Conservation (phyloP, 2,113 vertebrate genomes). For the Actinemys pallida region DNA sequence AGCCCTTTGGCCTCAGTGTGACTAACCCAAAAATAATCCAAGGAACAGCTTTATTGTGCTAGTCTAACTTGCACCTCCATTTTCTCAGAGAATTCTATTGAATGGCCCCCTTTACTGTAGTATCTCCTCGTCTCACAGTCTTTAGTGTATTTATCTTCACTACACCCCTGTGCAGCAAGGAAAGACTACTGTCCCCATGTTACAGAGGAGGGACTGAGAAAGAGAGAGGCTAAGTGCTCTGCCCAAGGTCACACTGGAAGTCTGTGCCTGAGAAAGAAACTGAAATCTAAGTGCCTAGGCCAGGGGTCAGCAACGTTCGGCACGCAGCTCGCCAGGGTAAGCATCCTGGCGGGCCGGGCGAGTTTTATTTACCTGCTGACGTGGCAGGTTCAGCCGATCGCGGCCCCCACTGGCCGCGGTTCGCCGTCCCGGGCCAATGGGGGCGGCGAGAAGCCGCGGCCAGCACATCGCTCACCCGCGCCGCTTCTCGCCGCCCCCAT, state of each 20-base stretch:
- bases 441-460: too few species aligned
- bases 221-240: accelerated
- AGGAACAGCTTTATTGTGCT: background rate
- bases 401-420: too few species aligned
- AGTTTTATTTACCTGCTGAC: too few species aligned
- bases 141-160: background rate
- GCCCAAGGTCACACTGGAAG: background rate
- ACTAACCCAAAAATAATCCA: background rate
- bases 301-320: too few species aligned
- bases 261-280: background rate
- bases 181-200: background rate
- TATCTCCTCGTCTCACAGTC: background rate
- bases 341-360: too few species aligned
- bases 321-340: too few species aligned
- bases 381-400: too few species aligned
- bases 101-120: background rate
- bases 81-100: background rate
- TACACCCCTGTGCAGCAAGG: accelerated
- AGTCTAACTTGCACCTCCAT: background rate
- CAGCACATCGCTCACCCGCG: too few species aligned
- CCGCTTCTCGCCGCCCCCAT: too few species aligned
- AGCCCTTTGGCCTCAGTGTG: background rate
- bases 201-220: background rate
- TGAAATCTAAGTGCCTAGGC: background rate
- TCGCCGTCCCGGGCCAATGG: too few species aligned